Evolutionary conservation across 1,140 invertebrate species (phyloP).

Genomic region (Gryon sp.): DNA sequence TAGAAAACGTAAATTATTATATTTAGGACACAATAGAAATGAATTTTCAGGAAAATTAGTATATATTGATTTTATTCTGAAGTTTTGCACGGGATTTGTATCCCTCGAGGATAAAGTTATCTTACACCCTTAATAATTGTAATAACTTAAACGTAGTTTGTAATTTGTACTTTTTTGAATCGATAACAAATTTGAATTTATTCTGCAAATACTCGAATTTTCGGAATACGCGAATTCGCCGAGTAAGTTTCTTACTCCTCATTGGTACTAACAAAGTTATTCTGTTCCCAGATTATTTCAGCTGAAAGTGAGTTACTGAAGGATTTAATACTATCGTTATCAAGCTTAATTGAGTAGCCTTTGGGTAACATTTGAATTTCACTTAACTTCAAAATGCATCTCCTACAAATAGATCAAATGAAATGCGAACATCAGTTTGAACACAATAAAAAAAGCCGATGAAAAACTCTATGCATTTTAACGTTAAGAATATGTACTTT

Average conservation of each 20-base stretch:
- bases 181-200: slow-evolving; percentile 3
- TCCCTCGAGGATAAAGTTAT: slow-evolving; percentile 30
- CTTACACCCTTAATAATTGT: slow-evolving; percentile 26
- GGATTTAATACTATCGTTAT: slow-evolving; percentile 42
- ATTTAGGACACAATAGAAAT: slow-evolving; percentile 15
- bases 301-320: slow-evolving; percentile 23
- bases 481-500: too few relatives aligned
- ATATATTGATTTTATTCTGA: slow-evolving; percentile 39
- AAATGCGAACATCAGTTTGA: slow-evolving; percentile 37
- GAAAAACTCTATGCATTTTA: slow-evolving; percentile 48
- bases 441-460: slow-evolving; percentile 21
- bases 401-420: slow-evolving; percentile 33
- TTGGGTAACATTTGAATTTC: slow-evolving; percentile 52
- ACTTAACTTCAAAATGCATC: slow-evolving; percentile 29
- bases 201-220: slow-evolving; percentile 6
- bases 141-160: slow-evolving; percentile 27
- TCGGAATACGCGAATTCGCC: background rate
- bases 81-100: slow-evolving; percentile 25
- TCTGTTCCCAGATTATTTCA: slow-evolving; percentile 23
- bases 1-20: too few relatives aligned
- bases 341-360: slow-evolving; percentile 45
- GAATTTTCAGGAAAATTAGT: slow-evolving; percentile 14
- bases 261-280: slow-evolving; percentile 12
- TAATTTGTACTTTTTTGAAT: slow-evolving; percentile 24
- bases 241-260: background rate